Base-by-base conservation (phyloP, 1,140 invertebrate genomes). In the Andrena cerasifolii region DNA sequence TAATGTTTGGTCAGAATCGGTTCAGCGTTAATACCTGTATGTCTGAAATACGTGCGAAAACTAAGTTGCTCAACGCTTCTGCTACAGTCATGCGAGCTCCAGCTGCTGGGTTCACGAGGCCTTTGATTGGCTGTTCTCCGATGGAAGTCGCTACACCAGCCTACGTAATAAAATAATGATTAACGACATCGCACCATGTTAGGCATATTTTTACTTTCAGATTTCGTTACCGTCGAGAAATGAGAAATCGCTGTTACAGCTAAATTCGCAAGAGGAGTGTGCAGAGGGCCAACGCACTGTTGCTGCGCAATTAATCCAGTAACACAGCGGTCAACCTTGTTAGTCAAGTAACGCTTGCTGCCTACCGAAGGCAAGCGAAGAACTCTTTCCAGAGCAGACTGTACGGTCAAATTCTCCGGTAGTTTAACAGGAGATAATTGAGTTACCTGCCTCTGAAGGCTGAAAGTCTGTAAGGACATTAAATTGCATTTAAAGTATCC, bases 71-170 rank as follows among this genome's bases (percentile, higher is more conserved):
- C 1, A 99, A 88, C 7, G 98, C 96, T 92, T 99, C 99, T 1
- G 96, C 97, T 0, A 99, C 97, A 3, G 98, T 96, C 96, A 99
- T 96, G 82, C 98, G 94, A 0, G 98, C 98, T 80, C 98, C 98
- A 45, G 96, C 96, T 8, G 93, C 94, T 0, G 97, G 94, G 92
- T 96, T 93, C 0, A 99, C 90, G 0, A 99, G 91, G 0, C 97
- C 97, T 93, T 99, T 99, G 75, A 99, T 96, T 45, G 98, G 98
- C 90, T 99, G 99, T 85, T 99, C 98, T 49, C 99, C 99, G 82
- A 99, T 98, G 0, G 98, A 96, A 0, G 97, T 98, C 1, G 98
- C 98, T 3, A 97, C 96, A 24, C 99, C 99, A 71, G 95, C 94
- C 95, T 96, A 12, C 6, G 78, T 36, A 90, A 87, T 49, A 14